Conservation (phyloP, 1,140 invertebrate genomes). For the Drosophila lowei region DNA sequence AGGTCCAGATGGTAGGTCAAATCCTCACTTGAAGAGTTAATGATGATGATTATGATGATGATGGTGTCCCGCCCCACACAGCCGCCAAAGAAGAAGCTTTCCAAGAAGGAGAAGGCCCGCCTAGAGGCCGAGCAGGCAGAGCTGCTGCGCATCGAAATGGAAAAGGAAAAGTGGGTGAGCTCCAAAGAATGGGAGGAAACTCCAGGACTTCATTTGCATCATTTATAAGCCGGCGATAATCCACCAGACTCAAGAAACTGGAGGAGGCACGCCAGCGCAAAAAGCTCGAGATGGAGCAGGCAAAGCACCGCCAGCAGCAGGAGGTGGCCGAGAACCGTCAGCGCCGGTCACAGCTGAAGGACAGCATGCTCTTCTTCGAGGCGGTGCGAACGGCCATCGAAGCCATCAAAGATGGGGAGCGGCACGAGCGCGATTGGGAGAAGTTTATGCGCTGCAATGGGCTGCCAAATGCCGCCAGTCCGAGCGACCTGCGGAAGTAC, state of each 20-base stretch:
- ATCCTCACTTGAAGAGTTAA: background rate
- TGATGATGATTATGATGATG: conserved; percentile 31
- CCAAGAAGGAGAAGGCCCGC: conserved; percentile 83
- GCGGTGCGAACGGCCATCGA: conserved; percentile 63
- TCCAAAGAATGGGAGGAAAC: background rate
- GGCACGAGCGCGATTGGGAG: conserved; percentile 84
- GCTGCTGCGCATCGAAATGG: conserved; percentile 81
- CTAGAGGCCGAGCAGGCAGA: conserved; percentile 83
- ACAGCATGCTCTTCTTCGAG: conserved; percentile 73
- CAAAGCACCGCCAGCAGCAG: conserved; percentile 72
- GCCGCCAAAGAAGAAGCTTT: conserved; percentile 83
- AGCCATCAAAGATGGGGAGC: conserved; percentile 63
- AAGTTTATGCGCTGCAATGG: conserved; percentile 86
- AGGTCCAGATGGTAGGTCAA: conserved; percentile 23
- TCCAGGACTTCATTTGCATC: background rate
- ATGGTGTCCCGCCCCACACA: conserved; percentile 22
- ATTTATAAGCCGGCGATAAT: too few relatives aligned
- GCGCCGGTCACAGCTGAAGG: conserved; percentile 65
- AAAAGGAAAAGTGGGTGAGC: conserved; percentile 79
- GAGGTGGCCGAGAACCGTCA: conserved; percentile 77
- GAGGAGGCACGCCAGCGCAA: conserved; percentile 80
- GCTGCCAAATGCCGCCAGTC: conserved; percentile 85
- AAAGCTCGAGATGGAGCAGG: conserved; percentile 80
- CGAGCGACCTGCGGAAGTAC: conserved; percentile 86
- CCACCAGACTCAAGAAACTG: conserved; percentile 67